Percentiles rank a stretch among this genome's conserved stretches.
These are phyloP conservation scores for Seriola rivoliana DNA, from an alignment of 2,113 vertebrate species.

Conservation along the genomic window DNA sequence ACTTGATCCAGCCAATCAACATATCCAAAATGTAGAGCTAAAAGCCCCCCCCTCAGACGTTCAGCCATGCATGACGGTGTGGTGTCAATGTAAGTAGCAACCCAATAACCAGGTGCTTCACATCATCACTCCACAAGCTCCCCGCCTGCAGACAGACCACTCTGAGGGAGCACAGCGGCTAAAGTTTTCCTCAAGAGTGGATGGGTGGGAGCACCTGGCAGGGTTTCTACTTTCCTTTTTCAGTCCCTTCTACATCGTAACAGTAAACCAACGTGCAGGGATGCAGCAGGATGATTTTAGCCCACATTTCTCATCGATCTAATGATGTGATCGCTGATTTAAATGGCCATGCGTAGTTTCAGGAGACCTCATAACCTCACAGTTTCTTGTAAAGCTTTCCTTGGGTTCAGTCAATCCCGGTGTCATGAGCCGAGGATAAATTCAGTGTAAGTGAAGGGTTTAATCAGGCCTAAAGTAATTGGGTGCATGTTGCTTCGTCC, in stretches of 20 bases:
- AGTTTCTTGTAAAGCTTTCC: neutral
- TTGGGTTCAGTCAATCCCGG: neutral
- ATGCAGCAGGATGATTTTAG: neutral
- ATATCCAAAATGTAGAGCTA: neutral
- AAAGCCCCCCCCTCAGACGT: neutral
- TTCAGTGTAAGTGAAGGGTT: conserved; percentile 51
- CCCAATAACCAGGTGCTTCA: conserved; percentile 4
- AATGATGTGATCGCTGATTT: neutral
- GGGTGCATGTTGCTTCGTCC: neutral
- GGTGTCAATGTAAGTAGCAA: neutral
- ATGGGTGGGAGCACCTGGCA: conserved; percentile 30
- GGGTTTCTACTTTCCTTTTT: conserved; percentile 17
- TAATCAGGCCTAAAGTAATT: conserved; percentile 57
- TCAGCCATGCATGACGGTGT: neutral
- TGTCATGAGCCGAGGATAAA: conserved; percentile 46
- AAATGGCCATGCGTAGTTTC: neutral
- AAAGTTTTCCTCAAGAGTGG: conserved; percentile 23
- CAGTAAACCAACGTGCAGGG: neutral
- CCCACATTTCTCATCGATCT: neutral
- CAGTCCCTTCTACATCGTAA: neutral
- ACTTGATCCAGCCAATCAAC: neutral
- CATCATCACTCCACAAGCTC: conserved; percentile 1
- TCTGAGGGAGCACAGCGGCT: conserved; percentile 43
- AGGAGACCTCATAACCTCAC: neutral
- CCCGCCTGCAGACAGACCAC: conserved; percentile 41